A percentile compares a stretch with the other conserved stretches of the same genome.
Evolutionary conservation across 2,113 vertebrate species (phyloP).

Genomic region (Stigmatopora argus): DNA sequence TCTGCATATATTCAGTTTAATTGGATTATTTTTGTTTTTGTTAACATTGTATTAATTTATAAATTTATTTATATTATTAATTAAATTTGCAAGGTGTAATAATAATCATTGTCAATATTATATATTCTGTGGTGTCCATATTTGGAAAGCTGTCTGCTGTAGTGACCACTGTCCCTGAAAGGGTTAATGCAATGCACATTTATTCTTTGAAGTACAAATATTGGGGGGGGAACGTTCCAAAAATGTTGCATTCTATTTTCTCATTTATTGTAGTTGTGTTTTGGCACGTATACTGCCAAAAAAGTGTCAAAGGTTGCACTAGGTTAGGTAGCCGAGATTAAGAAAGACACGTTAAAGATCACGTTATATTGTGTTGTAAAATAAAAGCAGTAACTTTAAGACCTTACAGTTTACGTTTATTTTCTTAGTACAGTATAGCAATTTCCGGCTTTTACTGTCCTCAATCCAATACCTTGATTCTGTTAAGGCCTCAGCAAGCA

Average conservation of each 20-base stretch:
- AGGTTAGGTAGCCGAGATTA: background rate
- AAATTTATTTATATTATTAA: too few species aligned
- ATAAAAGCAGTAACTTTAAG: conserved; percentile 15
- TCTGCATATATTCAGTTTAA: too few species aligned
- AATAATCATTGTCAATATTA: too few species aligned
- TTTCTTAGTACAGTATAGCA: background rate
- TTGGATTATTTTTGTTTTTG: too few species aligned
- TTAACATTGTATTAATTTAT: too few species aligned
- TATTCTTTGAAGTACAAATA: too few species aligned
- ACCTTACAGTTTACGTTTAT: conserved; percentile 17
- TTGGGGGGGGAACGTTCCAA: background rate
- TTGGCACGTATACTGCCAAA: conserved; percentile 30
- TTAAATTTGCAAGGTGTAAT: too few species aligned
- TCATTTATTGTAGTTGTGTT: conserved; percentile 22
- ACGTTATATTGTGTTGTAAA: conserved; percentile 1
- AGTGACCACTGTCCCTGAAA: too few species aligned
- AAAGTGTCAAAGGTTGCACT: conserved; percentile 1
- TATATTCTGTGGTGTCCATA: too few species aligned
- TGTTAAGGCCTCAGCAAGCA: conserved; percentile 23
- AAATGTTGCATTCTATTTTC: background rate
- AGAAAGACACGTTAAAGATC: fast-evolving
- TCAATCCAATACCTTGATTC: conserved; percentile 9
- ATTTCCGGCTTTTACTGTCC: conserved; percentile 12
- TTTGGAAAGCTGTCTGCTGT: too few species aligned
- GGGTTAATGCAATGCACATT: too few species aligned